phyloP scores from a whole-genome alignment of 2,888 invertebrate species.

The Lithosia quadra region DNA sequence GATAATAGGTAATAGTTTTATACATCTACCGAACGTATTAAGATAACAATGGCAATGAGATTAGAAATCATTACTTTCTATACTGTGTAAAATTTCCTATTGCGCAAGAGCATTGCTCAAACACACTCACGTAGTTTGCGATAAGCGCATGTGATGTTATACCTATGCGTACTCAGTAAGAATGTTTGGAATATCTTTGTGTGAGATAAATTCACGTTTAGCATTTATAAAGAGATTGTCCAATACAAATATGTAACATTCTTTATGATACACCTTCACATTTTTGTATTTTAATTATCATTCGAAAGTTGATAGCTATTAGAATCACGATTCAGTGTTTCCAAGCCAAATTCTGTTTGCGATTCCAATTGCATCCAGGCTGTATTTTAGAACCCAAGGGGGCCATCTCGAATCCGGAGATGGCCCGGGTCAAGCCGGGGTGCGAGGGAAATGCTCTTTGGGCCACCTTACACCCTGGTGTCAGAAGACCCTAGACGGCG shows the following conservation, averaged over 20 bases:
- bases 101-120: slow-evolving; percentile 65
- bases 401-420: no score
- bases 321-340: background rate
- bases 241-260: slow-evolving; percentile 12
- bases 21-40: slow-evolving; percentile 58
- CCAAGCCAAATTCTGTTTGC: slow-evolving; percentile 47
- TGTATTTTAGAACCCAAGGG: slow-evolving; percentile 45
- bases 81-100: slow-evolving; percentile 71
- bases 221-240: slow-evolving; percentile 19
- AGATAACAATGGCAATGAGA: slow-evolving; percentile 76
- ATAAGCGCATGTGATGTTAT: slow-evolving; percentile 54
- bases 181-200: slow-evolving; percentile 45
- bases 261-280: slow-evolving; percentile 1
- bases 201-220: slow-evolving; percentile 32
- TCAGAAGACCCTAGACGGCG: no score
- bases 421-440: no score
- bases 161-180: slow-evolving; percentile 39
- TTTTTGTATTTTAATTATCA: slow-evolving; percentile 9
- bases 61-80: slow-evolving; percentile 77
- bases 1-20: slow-evolving; percentile 44
- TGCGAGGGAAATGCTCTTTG: no score
- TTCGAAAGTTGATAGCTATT: background rate
- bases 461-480: no score
- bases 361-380: slow-evolving; percentile 9
- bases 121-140: slow-evolving; percentile 59